phyloP scores from a whole-genome alignment of 1,140 invertebrate species.

The Pseudomyrmex concolor region DNA sequence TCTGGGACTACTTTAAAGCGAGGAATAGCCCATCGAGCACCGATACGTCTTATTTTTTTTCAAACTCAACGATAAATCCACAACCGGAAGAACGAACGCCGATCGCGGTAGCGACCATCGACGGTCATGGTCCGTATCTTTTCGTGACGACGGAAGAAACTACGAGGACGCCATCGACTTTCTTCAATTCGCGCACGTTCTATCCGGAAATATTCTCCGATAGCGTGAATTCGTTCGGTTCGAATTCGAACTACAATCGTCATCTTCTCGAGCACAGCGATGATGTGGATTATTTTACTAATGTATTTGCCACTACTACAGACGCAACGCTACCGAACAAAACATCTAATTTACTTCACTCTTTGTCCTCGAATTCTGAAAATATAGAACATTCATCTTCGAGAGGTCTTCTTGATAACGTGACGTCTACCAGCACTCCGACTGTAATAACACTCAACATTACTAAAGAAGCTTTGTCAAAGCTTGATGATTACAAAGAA shows the following conservation, averaged over 20 bases:
- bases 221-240: background rate
- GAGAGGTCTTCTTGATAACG: background rate
- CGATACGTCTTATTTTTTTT: background rate
- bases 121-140: slow-evolving; percentile 60
- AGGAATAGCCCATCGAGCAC: slow-evolving; percentile 56
- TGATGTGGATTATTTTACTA: background rate
- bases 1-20: slow-evolving; percentile 77
- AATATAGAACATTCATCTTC: background rate
- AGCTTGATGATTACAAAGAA: slow-evolving; percentile 9
- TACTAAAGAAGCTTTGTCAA: slow-evolving; percentile 25
- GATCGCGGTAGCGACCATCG: slow-evolving; percentile 20
- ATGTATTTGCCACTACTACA: slow-evolving; percentile 15
- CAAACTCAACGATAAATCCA: slow-evolving; percentile 29
- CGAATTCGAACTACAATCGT: background rate
- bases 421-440: slow-evolving; percentile 4
- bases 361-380: background rate
- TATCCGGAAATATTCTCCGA: slow-evolving; percentile 5
- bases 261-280: slow-evolving; percentile 5
- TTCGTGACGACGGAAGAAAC: background rate
- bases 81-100: slow-evolving; percentile 30
- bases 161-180: slow-evolving; percentile 38
- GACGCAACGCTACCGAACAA: slow-evolving; percentile 12
- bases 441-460: slow-evolving; percentile 33
- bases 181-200: background rate
- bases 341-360: background rate